Conservation (phyloP, 2,113 vertebrate genomes). For the Hippoglossus stenolepis region DNA sequence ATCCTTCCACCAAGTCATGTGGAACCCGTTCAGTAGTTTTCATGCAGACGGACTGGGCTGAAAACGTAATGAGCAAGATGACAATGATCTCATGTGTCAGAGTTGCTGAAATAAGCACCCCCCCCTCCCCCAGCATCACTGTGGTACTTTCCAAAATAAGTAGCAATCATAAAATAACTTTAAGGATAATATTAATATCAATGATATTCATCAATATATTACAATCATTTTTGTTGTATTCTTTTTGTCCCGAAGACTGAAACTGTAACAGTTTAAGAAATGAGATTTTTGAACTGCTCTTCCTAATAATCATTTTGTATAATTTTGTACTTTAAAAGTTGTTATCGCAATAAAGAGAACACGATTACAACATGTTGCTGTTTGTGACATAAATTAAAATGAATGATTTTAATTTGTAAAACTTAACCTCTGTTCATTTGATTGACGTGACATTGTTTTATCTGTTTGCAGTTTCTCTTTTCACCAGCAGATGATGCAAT, state of each 20-base stretch:
- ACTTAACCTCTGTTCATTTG: neutral
- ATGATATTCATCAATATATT: conserved; percentile 4
- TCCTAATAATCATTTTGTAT: conserved; percentile 36
- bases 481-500: conserved; percentile 39
- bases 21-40: neutral
- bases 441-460: neutral
- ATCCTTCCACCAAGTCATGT: too few species aligned
- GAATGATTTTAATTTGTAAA: neutral
- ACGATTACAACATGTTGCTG: neutral
- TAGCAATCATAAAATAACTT: conserved; percentile 5
- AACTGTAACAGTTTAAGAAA: neutral
- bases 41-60: too few species aligned
- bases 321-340: conserved; percentile 41
- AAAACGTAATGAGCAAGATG: too few species aligned
- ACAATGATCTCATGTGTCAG: neutral
- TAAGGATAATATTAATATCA: neutral
- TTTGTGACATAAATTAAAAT: neutral
- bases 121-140: neutral
- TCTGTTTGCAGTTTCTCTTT: neutral
- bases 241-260: conserved; percentile 5
- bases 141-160: conserved; percentile 12
- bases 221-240: neutral
- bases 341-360: conserved; percentile 54
- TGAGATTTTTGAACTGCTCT: conserved; percentile 14
- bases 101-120: neutral